Base-by-base conservation (phyloP, 2,113 vertebrate genomes). In the Megaptera novaeangliae region DNA sequence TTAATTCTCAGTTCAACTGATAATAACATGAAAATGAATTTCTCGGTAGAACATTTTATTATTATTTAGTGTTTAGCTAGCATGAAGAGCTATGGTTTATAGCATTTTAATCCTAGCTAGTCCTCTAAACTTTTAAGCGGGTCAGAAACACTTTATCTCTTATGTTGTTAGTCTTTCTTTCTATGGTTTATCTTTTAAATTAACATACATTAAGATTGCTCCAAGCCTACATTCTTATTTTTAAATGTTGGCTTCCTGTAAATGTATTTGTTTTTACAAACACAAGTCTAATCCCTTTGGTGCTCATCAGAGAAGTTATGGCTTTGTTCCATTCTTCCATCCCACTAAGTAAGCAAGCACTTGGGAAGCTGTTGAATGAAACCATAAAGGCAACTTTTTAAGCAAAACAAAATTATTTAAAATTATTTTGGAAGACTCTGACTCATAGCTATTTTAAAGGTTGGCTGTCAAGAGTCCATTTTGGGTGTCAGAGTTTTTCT, bases 351-450 rank as follows among this genome's bases (percentile, higher is more conserved):
- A 87, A 94, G 36, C 11, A 74, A 31, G 29, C 11, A 68, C 11
- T 14, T 66, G 23, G 63, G 52, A 84, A 84, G 36, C 21, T 25
- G 34, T 2, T 36, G 21, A 94, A 89, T 55, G 75, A 80, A 34
- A 80, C 20, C 10, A 36, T 75, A 52, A 84, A 75, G 39, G 36
- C 64, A 93, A 66, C 10, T 93, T 94, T 88, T 46, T 75, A 94
- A 90, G 59, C 36, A 91, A 96, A 96, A 95, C n/a, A 87, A 90
- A 94, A 49, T 55, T 89, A 52, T 80, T 93, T 78, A 52, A 80
- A 84, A 84, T 91, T 71, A 91, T 93, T 85, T 81, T 89, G 52
- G 29, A 95, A 91, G 59, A 93, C 63, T 92, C 71, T 81, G 46
- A 84, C 14, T 77, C 64, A 90, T 34, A 85, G 6, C 49, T 20